Evolutionary conservation across 2,113 vertebrate species (phyloP).

Genomic region (Piaya cayana): DNA sequence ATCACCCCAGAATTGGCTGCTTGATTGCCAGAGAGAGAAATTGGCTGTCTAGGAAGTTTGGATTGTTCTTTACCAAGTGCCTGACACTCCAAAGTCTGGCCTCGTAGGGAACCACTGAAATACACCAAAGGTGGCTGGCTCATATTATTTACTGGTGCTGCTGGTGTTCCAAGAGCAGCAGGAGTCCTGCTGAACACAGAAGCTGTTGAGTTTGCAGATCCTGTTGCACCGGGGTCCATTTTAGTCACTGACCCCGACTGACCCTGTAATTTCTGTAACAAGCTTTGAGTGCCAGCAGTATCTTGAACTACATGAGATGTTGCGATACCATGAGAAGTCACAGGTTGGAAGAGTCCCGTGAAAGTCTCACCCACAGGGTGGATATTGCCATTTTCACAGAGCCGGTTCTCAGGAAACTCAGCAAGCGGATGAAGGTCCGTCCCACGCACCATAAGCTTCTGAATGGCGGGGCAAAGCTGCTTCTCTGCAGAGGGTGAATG

Average conservation of each 20-base stretch:
- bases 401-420: conserved; percentile 82
- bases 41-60: neutral
- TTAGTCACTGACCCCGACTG: neutral
- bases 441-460: conserved; percentile 88
- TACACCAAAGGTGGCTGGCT: conserved; percentile 71
- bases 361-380: conserved; percentile 61
- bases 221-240: neutral
- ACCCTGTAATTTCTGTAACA: conserved; percentile 64
- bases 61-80: conserved; percentile 49
- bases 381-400: conserved; percentile 75
- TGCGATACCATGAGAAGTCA: neutral
- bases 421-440: conserved; percentile 80
- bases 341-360: conserved; percentile 77
- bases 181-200: conserved; percentile 24
- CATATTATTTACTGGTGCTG: neutral
- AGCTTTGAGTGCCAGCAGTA: conserved; percentile 30
- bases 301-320: neutral
- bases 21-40: conserved; percentile 59
- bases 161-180: neutral
- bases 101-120: conserved; percentile 63
- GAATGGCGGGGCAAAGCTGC: conserved; percentile 87
- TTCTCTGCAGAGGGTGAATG: conserved; percentile 51
- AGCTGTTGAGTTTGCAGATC: neutral
- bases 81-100: conserved; percentile 44
- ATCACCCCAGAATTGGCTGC: conserved; percentile 70